Evolutionary conservation across 2,797 vertebrate species (phyloP), one percentile per base, ranked within the genome.

Genomic region (Dendrocincla tyrannina): DNA sequence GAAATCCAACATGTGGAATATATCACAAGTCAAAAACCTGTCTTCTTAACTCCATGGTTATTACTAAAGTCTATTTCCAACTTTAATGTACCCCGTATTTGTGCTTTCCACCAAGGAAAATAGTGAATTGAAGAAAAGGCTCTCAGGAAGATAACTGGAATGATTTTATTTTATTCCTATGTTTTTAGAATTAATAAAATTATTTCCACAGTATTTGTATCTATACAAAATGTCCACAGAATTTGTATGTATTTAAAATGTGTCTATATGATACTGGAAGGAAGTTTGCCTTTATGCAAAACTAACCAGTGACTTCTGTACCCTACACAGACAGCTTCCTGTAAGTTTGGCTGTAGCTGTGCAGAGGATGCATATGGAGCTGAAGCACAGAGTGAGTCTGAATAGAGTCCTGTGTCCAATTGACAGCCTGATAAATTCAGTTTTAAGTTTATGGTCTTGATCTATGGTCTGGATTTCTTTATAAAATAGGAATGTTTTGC

Each of bases 301-400:
- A 77, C 46, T 96, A 94, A 97, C 77, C 55, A 72, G 30, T 89
- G 50, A 59, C 15, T 91, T 90, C 17, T 96, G 18, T 95, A 52
- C 25, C 67, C 67, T 94, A 76, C 72, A 25, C 41, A 98, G 98
- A 68, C 58, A 55, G 55, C 94, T 88, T 96, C 95, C 27, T 98
- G 98, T 52, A 96, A 97, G 44, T 94, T 97, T 3, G 97, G 97
- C 88, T 98, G 98, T 72, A 96, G 92, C 62, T 4, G 79, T 15
- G 86, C 93, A 23, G 95, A 97, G 77, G 96, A 97, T 39, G 94
- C 94, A 4, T 97, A 97, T 5, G 95, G 96, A 78, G 53, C 59
- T 82, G 94, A 97, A 93, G 85, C 88, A 41, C 91, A 96, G 35
- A 95, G 98, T 98, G 91, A 97, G 97, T 62, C 50, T 91, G 37